These are phyloP conservation scores for Catharus bicknelli DNA, from an alignment of 2,113 vertebrate genomes.

Conservation along the genomic window DNA sequence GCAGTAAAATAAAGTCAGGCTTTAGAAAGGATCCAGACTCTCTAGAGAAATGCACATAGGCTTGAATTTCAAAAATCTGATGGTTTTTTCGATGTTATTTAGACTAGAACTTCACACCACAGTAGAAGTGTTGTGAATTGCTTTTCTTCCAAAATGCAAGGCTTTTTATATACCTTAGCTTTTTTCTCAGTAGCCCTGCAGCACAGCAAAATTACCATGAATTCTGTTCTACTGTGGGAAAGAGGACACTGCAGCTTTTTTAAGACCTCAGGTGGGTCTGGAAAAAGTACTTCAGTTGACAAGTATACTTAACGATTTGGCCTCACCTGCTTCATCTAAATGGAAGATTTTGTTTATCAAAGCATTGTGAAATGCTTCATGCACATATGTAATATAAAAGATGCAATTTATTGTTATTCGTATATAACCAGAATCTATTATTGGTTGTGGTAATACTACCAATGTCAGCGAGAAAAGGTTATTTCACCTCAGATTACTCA, in stretches of 20 bases:
- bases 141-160: background rate
- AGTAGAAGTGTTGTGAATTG: background rate
- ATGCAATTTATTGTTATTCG: background rate
- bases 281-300: background rate
- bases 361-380: background rate
- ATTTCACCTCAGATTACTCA: background rate
- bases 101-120: background rate
- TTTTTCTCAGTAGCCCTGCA: background rate
- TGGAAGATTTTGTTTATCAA: background rate
- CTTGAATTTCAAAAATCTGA: background rate
- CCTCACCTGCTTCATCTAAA: background rate
- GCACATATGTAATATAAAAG: background rate
- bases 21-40: background rate
- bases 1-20: background rate
- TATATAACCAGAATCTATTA: background rate
- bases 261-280: background rate
- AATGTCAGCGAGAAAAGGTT: background rate
- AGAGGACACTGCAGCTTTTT: background rate
- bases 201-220: background rate
- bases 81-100: background rate
- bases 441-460: background rate
- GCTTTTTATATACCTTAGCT: background rate
- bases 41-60: background rate
- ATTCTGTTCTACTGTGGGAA: background rate
- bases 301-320: accelerated